Conservation (phyloP, 2,888 invertebrate species). For the Lymantria monacha region DNA sequence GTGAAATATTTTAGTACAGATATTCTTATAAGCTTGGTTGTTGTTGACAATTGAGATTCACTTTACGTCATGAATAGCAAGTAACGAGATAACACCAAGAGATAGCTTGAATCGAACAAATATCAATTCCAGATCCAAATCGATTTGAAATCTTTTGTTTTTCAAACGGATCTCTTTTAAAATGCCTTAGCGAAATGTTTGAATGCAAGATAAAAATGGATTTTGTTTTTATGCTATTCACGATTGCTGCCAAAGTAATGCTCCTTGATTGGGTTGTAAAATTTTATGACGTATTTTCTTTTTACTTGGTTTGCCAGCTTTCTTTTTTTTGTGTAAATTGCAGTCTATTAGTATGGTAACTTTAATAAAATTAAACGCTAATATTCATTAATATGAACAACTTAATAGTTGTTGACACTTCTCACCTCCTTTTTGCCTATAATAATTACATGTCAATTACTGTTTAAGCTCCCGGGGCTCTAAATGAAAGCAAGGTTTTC, state of each 20-base stretch:
- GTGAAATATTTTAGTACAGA: too few species aligned
- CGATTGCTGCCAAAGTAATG: slow-evolving; percentile 13
- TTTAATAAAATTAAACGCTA: too few species aligned
- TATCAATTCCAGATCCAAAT: slow-evolving; percentile 18
- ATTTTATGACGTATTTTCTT: slow-evolving; percentile 12
- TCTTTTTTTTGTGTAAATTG: background rate
- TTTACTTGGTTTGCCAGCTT: background rate
- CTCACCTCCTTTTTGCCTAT: too few species aligned
- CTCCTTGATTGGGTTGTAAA: slow-evolving; percentile 13
- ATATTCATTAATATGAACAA: too few species aligned
- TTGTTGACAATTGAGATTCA: too few species aligned
- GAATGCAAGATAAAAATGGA: slow-evolving; percentile 21
- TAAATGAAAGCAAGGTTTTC: too few species aligned
- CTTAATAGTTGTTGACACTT: too few species aligned
- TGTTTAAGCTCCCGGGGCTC: background rate
- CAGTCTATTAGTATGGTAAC: too few species aligned
- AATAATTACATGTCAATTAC: background rate
- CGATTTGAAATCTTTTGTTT: slow-evolving; percentile 15
- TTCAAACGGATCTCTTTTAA: slow-evolving; percentile 26
- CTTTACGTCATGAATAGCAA: background rate
- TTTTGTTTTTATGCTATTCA: slow-evolving; percentile 20
- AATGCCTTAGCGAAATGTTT: slow-evolving; percentile 8
- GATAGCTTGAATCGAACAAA: slow-evolving; percentile 18
- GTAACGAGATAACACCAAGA: slow-evolving; percentile 11
- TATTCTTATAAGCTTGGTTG: too few species aligned